These are phyloP conservation scores for Porphyrio hochstetteri DNA, from an alignment of 2,113 vertebrate genomes.

Conservation along the genomic window DNA sequence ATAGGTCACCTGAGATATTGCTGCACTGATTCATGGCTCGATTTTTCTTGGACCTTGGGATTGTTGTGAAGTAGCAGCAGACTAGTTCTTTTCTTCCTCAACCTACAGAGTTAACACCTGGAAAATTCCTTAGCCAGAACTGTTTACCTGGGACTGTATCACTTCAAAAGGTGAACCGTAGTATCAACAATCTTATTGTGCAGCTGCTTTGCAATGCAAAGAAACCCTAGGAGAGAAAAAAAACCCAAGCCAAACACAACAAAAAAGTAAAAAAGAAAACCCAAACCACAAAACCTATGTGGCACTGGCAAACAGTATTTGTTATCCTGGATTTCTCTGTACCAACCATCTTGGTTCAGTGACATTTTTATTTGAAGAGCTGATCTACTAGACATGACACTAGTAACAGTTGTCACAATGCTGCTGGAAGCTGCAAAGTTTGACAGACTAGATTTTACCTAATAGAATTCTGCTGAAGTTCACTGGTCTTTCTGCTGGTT, in stretches of 20 bases:
- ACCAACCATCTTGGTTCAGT: background rate
- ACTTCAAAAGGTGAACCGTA: conserved; percentile 30
- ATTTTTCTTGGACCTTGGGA: background rate
- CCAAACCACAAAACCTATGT: background rate
- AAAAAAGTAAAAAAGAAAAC: too few relatives aligned
- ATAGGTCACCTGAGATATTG: background rate
- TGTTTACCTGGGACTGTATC: background rate
- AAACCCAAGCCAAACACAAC: background rate
- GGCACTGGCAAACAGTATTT: background rate
- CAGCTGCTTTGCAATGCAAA: conserved; percentile 35
- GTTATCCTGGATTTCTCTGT: background rate
- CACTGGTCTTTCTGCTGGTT: background rate
- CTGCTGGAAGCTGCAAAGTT: background rate
- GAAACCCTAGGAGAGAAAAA: background rate
- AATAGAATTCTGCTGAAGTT: background rate
- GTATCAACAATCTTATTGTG: conserved; percentile 9
- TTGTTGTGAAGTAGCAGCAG: background rate
- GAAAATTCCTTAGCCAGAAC: background rate
- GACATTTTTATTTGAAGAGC: background rate
- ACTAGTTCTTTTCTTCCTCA: background rate
- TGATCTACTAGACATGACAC: background rate
- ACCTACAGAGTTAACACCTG: background rate
- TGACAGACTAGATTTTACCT: background rate
- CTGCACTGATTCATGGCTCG: background rate
- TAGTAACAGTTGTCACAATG: background rate